Percentiles rank a stretch among this genome's conserved stretches.
Evolutionary conservation across 2,797 vertebrate genomes (phyloP).

Genomic region (Coregonus ussuriensis): DNA sequence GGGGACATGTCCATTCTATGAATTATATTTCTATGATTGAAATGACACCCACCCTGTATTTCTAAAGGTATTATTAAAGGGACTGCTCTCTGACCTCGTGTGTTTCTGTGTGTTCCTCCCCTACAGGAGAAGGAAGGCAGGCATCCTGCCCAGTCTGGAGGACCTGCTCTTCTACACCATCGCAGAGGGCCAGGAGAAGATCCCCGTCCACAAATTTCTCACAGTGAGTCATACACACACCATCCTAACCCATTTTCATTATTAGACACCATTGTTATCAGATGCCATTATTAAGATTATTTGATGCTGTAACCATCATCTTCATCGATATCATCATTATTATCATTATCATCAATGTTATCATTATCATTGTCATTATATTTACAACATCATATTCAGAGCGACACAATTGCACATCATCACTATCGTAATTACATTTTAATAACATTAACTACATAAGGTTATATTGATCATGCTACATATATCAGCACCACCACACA

Average conservation of each 20-base stretch:
- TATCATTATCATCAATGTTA: background rate
- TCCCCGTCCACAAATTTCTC: slow-evolving; percentile 97
- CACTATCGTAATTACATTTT: background rate
- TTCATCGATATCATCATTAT: too few relatives aligned
- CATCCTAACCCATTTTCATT: background rate
- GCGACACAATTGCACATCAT: background rate
- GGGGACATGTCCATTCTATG: too few relatives aligned
- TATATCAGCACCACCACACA: background rate
- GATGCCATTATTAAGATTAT: background rate
- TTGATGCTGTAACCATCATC: background rate
- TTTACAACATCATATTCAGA: background rate
- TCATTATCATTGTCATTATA: background rate
- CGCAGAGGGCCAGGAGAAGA: slow-evolving; percentile 96
- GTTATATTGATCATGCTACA: background rate
- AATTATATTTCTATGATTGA: too few relatives aligned
- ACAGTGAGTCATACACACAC: slow-evolving; percentile 1
- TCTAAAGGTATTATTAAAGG: background rate
- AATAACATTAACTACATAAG: background rate
- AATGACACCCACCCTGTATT: too few relatives aligned
- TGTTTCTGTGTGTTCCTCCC: slow-evolving; percentile 8
- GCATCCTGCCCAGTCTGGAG: slow-evolving; percentile 94
- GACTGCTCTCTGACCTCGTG: background rate
- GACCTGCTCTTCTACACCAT: slow-evolving; percentile 99
- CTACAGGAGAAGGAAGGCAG: slow-evolving; percentile 89
- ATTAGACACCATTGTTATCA: background rate